Base-by-base conservation (phyloP, 2,113 vertebrate species). In the Pelvicachromis taeniatus region DNA sequence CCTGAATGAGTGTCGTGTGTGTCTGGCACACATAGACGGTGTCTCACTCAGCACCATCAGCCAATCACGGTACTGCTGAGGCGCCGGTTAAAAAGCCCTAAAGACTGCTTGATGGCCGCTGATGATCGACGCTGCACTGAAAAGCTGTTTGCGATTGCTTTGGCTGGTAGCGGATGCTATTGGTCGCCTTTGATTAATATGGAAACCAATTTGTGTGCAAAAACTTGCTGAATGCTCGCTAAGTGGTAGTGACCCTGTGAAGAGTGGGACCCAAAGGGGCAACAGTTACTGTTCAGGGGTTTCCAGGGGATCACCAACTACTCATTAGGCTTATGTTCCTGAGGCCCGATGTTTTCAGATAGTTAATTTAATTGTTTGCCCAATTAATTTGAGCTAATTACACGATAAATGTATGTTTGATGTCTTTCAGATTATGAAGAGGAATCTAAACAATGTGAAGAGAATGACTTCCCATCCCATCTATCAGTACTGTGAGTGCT, bases 381-480 rank as follows among this genome's bases (percentile, higher is more conserved):
- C 13, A 10, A 5, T 65, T 23, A 52, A 50, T n/a, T 33, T 29
- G 12, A 29, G 26, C 10, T 75, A 11, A 29, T 73, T 12, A 50
- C 5, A 16, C 8, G 19, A 68, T 50, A 10, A 42, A 68, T 63
- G 5, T 40, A 40, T 88, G 19, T 77, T 80, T 55, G 9, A 21
- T 85, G 12, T 85, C 82, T 89, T 93, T 80, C 95, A 99, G 99
- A 97, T 99, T 78, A 99, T 99, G 96, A 99, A 99, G 94, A 96
- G 99, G 90, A 99, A 99, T 87, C 94, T 99, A 58, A 98, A 99
- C 84, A 99, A 99, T 7, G 97, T 99, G 90, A 99, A 99, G 94
- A 96, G 99, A 93, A 99, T 99, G 98, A 97, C 99, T 1, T 99
- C 98, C 13, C 99, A 99, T 88, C 98, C 99, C 16, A 96, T 99